Evolutionary conservation across 2,113 vertebrate species (phyloP), one percentile per base, ranked within the genome.

Genomic region (Odontesthes bonariensis): DNA sequence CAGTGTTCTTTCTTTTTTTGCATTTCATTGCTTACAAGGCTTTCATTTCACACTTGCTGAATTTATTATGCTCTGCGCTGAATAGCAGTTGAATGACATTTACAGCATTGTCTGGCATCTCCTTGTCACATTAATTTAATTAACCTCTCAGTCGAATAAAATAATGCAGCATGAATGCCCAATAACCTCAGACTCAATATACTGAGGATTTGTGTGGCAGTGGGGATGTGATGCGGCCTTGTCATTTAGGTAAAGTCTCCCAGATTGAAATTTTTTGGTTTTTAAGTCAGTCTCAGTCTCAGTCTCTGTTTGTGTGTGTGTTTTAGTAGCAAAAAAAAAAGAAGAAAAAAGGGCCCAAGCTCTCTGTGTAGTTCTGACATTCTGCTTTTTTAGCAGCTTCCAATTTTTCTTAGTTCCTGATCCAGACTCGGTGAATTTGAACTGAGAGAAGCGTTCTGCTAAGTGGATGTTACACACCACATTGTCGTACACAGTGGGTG

Each of bases 121-220:
- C 69, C 71, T 58, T 84, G 83, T 82, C 81, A 79, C 81, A 78
- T 86, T 90, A 75, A 87, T 84, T 86, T 75, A 87, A 90, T 85
- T 85, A 85, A 89, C 75, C 83, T 80, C 75, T 78, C 73, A 83
- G 81, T 76, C 53, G 71, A 75, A 77, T 74, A 72, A 66, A 85
- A 87, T 54, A 86, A 82, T 73, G 62, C 77, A 71, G 64, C 57
- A n/a, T 17, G 69, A 83, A 84, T 75, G 55, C 8, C 19, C 73
- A 84, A 56, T 77, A 80, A 76, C 72, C 72, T 55, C 44, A 0
- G 40, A 55, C 88, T 56, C 69, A 6, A 63, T 7, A 49, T 65
- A 16, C 42, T 6, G 27, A 69, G 61, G 55, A 63, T 44, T 58
- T 38, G 75, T 64, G 83, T 70, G 69, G 71, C 61, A 40, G 23